phyloP scores from a whole-genome alignment of 2,888 invertebrate genomes.

The Bruchidius siliquastri region DNA sequence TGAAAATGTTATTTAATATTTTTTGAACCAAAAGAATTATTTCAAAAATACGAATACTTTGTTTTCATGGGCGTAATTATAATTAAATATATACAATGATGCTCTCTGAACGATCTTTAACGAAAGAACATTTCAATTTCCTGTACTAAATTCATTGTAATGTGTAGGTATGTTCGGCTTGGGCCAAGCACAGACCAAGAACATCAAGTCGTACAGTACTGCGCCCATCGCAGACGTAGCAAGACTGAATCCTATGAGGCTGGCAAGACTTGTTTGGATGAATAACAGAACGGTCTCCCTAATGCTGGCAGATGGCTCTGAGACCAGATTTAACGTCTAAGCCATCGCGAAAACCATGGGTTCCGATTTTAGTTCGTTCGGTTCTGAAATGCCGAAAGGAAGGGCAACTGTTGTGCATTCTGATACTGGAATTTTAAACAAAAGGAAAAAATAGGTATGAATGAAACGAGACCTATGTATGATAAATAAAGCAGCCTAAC shows the following conservation, averaged over 20 bases:
- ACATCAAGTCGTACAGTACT: slow-evolving; percentile 92
- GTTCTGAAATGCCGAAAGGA: background rate
- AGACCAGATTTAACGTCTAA: slow-evolving; percentile 78
- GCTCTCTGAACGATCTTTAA: too few relatives aligned
- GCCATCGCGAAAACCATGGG: background rate
- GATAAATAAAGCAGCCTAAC: too few relatives aligned
- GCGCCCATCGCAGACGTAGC: slow-evolving; percentile 87
- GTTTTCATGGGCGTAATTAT: too few relatives aligned
- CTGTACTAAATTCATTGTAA: too few relatives aligned
- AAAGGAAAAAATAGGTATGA: background rate
- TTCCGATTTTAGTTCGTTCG: background rate
- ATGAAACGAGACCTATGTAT: too few relatives aligned
- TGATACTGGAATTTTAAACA: background rate
- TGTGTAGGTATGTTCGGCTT: slow-evolving; percentile 88
- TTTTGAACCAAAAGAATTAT: too few relatives aligned
- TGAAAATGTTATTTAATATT: too few relatives aligned
- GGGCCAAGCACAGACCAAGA: slow-evolving; percentile 94
- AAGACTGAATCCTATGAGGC: slow-evolving; percentile 79
- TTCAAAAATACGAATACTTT: too few relatives aligned
- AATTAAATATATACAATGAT: too few relatives aligned
- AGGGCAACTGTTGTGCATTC: background rate
- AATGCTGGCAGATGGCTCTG: slow-evolving; percentile 93
- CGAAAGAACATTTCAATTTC: too few relatives aligned
- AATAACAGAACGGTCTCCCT: slow-evolving; percentile 88
- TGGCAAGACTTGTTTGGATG: slow-evolving; percentile 93